Conservation (phyloP, 2,888 invertebrate species). For the Crossocerus cetratus region DNA sequence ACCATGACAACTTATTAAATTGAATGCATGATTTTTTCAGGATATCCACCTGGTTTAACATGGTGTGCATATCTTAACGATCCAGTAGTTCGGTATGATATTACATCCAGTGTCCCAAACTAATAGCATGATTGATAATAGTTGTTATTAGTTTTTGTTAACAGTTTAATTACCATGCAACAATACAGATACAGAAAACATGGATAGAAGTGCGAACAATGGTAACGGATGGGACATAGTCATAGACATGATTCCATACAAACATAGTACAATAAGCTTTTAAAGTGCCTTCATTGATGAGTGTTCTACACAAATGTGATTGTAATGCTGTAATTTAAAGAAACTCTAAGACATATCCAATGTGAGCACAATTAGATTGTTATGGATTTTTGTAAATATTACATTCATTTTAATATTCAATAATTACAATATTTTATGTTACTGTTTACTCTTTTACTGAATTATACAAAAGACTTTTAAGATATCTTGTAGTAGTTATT, state of each 20-base stretch:
- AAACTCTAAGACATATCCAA: too few relatives aligned
- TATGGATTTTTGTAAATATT: conserved; percentile 2
- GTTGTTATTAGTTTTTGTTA: conserved; percentile 15
- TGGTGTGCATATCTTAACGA: conserved; percentile 75
- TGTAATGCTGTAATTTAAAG: too few relatives aligned
- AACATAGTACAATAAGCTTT: not conserved
- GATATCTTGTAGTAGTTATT: too few relatives aligned
- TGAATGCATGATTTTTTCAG: conserved; percentile 66
- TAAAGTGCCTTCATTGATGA: not conserved
- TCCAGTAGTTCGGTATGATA: conserved; percentile 65
- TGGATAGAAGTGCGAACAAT: conserved; percentile 11
- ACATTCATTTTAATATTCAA: not conserved
- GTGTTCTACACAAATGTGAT: too few relatives aligned
- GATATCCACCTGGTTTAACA: conserved; percentile 75
- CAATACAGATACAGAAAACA: conserved; percentile 4
- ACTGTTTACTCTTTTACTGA: too few relatives aligned
- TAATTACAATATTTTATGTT: too few relatives aligned
- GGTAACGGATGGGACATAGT: conserved; percentile 8
- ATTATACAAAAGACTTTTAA: too few relatives aligned
- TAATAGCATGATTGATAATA: conserved; percentile 17
- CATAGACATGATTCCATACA: conserved; percentile 9
- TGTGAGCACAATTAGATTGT: too few relatives aligned
- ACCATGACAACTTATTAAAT: too few relatives aligned
- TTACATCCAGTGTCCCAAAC: conserved; percentile 39
- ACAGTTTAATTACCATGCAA: conserved; percentile 24